Evolutionary conservation across 1,140 invertebrate genomes (phyloP).

Genomic region (Archivesica marissinica): DNA sequence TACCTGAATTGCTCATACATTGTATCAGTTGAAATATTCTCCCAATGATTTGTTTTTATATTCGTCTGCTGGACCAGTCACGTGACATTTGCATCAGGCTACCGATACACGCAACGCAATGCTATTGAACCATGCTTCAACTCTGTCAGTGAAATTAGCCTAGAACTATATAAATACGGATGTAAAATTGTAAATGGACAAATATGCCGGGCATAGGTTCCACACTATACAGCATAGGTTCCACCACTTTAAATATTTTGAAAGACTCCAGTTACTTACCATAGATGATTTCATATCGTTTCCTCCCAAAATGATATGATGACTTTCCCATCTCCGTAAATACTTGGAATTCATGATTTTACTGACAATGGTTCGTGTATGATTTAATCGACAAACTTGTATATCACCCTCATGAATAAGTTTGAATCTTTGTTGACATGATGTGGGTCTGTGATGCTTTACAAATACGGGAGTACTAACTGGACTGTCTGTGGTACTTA

Average conservation of each 20-base stretch:
- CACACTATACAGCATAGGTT: neutral
- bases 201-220: too few relatives aligned
- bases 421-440: constrained; percentile 86
- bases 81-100: too few relatives aligned
- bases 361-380: constrained; percentile 91
- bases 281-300: constrained; percentile 90
- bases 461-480: constrained; percentile 43
- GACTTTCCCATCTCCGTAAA: constrained; percentile 91
- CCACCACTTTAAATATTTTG: neutral
- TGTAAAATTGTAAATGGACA: too few relatives aligned
- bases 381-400: constrained; percentile 91
- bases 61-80: too few relatives aligned
- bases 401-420: constrained; percentile 90
- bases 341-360: constrained; percentile 93
- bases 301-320: constrained; percentile 89
- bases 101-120: too few relatives aligned
- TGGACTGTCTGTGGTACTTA: constrained; percentile 7
- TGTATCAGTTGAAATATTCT: too few relatives aligned
- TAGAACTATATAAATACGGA: too few relatives aligned
- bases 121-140: too few relatives aligned
- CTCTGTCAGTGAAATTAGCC: too few relatives aligned
- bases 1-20: too few relatives aligned
- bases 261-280: constrained; percentile 85
- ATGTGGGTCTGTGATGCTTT: constrained; percentile 57
- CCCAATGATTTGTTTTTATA: too few relatives aligned